Evolutionary conservation across 2,113 vertebrate species (phyloP).

Genomic region (Micronisus gabar): DNA sequence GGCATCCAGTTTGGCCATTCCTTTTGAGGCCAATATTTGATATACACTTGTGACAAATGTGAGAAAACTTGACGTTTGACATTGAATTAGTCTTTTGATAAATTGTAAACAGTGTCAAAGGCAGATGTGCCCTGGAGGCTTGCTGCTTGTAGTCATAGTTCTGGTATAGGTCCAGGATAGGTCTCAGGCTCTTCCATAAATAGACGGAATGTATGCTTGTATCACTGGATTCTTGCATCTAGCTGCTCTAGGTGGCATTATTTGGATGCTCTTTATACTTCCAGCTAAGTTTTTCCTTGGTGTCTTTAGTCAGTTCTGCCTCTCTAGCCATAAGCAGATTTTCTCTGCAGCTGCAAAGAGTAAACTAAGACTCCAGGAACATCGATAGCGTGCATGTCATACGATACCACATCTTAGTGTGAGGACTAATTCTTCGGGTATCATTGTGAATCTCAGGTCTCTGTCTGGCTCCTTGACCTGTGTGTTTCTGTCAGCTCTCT

Average conservation of each 20-base stretch:
- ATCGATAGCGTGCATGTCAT: accelerated
- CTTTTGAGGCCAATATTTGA: background rate
- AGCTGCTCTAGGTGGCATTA: background rate
- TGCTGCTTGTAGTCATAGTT: background rate
- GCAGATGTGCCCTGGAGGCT: background rate
- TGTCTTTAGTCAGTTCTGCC: background rate
- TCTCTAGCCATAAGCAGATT: background rate
- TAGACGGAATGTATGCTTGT: background rate
- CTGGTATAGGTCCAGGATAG: background rate
- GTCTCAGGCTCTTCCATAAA: background rate
- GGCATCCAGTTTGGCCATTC: background rate
- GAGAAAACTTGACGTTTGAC: background rate
- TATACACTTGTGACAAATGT: background rate
- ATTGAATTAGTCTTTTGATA: background rate
- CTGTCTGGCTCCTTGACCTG: background rate
- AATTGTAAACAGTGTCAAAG: background rate
- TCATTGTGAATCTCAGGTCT: background rate
- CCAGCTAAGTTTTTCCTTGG: background rate
- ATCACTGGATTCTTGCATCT: background rate
- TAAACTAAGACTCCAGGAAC: background rate
- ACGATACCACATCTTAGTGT: accelerated
- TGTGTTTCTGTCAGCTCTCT: background rate
- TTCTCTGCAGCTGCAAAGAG: background rate
- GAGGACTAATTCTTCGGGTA: background rate
- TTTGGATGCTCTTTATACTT: background rate